These are phyloP conservation scores for Scaptodrosophila latifasciaeformis DNA, from an alignment of 2,888 invertebrate species.

Conservation along the genomic window DNA sequence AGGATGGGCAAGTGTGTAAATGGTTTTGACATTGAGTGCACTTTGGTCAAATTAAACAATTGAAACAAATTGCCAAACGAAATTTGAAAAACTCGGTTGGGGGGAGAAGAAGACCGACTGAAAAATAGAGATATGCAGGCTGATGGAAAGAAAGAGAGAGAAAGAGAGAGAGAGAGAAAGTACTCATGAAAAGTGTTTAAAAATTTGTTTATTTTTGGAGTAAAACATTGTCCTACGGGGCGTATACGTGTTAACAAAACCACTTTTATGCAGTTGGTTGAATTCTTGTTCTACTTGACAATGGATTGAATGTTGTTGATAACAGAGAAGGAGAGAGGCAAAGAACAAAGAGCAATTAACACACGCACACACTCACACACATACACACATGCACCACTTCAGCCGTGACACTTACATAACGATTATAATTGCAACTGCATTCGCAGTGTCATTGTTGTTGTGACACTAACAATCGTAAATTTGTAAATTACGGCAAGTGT, in stretches of 20 bases:
- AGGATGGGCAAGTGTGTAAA: slow-evolving; percentile 28
- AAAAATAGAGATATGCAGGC: slow-evolving; percentile 5
- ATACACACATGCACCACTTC: slow-evolving; percentile 3
- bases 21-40: slow-evolving; percentile 54
- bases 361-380: no score
- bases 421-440: slow-evolving; percentile 26
- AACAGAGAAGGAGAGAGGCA: no score
- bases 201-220: slow-evolving; percentile 12
- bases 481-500: slow-evolving; percentile 30
- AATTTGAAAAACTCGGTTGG: no score
- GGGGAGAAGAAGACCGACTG: no score
- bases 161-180: not conserved
- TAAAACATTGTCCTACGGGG: slow-evolving; percentile 18
- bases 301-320: no score
- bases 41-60: slow-evolving; percentile 24
- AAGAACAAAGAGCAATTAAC: no score
- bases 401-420: slow-evolving; percentile 4
- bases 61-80: slow-evolving; percentile 15
- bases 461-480: slow-evolving; percentile 34
- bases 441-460: slow-evolving; percentile 20
- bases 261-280: slow-evolving; percentile 33
- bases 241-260: slow-evolving; percentile 34
- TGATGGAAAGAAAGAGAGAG: not conserved
- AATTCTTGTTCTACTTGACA: slow-evolving; percentile 2
- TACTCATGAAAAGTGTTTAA: slow-evolving; percentile 24